phyloP scores from a whole-genome alignment of 2,888 invertebrate species.

The Metallyticus violacea region DNA sequence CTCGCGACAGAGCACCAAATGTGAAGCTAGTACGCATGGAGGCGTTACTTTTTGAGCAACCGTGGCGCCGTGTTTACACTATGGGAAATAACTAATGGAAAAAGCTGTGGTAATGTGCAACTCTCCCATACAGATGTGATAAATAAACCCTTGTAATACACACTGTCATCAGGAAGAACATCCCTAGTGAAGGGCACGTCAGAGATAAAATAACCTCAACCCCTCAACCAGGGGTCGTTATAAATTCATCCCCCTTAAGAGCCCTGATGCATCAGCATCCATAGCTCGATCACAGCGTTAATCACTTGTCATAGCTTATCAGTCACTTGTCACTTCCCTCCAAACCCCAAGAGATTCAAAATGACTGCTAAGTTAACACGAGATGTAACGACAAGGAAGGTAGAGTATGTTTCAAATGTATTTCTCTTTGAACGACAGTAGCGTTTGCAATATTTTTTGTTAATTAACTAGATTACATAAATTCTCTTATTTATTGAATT shows the following conservation, averaged over 20 bases:
- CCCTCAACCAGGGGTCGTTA: background rate
- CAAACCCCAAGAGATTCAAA: background rate
- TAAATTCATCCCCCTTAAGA: background rate
- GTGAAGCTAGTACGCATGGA: no score
- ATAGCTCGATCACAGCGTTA: background rate
- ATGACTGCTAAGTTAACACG: no score
- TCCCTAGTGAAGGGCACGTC: no score
- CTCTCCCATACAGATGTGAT: background rate
- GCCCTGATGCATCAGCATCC: background rate
- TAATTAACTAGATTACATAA: no score
- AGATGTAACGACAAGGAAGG: no score
- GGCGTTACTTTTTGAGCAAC: background rate
- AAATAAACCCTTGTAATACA: background rate
- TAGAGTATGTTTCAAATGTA: no score
- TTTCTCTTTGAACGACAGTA: no score
- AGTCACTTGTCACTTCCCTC: background rate
- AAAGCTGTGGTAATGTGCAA: background rate
- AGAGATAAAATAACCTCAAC: background rate
- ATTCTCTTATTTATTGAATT: no score
- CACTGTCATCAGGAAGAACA: background rate
- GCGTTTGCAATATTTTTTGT: no score
- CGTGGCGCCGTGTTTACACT: background rate
- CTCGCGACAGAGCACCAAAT: no score
- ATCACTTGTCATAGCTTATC: background rate
- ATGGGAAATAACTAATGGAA: background rate